Conservation (phyloP, 2,113 vertebrate genomes). For the Ceyx margarethae region DNA sequence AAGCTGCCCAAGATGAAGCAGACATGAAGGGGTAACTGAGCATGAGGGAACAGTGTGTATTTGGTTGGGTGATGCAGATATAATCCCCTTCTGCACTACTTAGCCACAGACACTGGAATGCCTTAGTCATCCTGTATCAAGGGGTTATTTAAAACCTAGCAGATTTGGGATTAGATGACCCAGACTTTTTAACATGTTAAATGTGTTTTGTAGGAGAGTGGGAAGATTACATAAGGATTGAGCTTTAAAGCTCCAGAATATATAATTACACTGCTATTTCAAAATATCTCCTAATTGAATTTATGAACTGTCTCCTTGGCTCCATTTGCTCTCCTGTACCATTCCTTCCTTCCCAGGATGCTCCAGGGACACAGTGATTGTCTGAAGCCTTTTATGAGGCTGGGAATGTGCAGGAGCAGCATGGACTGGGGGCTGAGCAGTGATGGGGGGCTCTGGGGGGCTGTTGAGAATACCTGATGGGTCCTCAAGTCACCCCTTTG, state of each 20-base stretch:
- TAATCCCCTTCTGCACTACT: not conserved
- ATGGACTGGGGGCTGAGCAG: not conserved
- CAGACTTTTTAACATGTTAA: not conserved
- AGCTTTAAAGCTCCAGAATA: not conserved
- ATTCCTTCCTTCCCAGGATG: not conserved
- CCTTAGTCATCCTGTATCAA: not conserved
- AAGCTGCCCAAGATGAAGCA: not conserved
- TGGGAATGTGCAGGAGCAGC: not conserved
- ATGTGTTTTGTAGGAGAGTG: not conserved
- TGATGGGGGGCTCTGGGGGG: not conserved
- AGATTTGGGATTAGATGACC: not conserved
- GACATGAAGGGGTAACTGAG: not conserved
- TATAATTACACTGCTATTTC: not conserved
- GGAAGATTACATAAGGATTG: not conserved
- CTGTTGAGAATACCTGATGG: not conserved
- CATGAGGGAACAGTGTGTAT: not conserved
- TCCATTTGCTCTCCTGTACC: not conserved
- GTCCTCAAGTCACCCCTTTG: not conserved
- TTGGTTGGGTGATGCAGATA: not conserved
- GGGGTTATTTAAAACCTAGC: not conserved
- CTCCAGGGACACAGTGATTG: not conserved
- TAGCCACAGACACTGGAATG: not conserved
- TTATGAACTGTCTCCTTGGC: not conserved
- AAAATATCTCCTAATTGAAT: slow-evolving; percentile 11
- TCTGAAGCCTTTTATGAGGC: not conserved